phyloP scores from a whole-genome alignment of 2,797 vertebrate species.

The Fundulus diaphanus region DNA sequence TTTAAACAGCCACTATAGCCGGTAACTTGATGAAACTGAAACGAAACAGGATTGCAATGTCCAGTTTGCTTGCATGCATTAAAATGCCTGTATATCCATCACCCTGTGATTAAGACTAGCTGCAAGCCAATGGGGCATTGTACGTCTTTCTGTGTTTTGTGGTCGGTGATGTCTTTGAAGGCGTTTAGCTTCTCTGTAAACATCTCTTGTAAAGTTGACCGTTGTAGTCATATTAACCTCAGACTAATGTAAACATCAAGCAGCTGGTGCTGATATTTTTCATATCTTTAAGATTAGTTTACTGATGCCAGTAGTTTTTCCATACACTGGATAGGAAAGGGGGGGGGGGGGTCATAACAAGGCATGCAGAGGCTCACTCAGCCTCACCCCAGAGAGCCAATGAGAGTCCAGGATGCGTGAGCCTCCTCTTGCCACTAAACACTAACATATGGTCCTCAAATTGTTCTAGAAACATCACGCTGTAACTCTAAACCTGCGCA shows the following conservation, averaged over 20 bases:
- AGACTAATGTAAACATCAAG: background rate
- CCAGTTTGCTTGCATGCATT: background rate
- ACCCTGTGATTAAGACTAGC: background rate
- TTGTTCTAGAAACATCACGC: slow-evolving; percentile 19
- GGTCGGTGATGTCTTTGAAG: background rate
- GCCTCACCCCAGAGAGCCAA: slow-evolving; percentile 62
- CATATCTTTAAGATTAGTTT: background rate
- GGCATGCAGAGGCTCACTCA: slow-evolving; percentile 16
- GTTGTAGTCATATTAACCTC: background rate
- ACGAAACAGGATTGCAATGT: background rate
- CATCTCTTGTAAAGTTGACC: background rate
- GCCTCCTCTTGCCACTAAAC: slow-evolving; percentile 77
- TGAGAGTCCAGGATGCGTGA: slow-evolving; percentile 65
- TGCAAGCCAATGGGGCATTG: background rate
- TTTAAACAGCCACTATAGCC: background rate
- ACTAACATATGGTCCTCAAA: slow-evolving; percentile 67
- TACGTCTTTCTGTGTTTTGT: background rate
- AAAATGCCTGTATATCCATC: background rate
- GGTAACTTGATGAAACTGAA: no score
- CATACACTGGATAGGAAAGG: slow-evolving; percentile 1
- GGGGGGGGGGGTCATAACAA: slow-evolving; percentile 22
- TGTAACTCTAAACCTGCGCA: slow-evolving; percentile 32
- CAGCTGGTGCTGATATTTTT: background rate
- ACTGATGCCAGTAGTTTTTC: background rate
- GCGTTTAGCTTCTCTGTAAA: background rate